Conservation (phyloP, 2,113 vertebrate species). For the Misgurnus anguillicaudatus region DNA sequence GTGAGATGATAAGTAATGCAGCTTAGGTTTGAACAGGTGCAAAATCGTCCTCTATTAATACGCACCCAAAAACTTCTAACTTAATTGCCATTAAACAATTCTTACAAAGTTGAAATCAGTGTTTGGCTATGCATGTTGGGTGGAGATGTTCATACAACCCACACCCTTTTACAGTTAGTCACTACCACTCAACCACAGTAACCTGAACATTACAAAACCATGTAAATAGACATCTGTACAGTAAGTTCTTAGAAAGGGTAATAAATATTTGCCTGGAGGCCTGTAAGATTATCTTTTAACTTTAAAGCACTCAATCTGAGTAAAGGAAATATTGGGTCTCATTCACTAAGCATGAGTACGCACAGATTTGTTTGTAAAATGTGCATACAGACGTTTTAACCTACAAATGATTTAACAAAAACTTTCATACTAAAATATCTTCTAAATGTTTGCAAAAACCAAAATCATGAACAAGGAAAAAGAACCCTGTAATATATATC, state of each 20-base stretch:
- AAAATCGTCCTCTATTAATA: too few relatives aligned
- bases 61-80: neutral
- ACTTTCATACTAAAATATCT: too few relatives aligned
- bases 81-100: neutral
- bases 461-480: too few relatives aligned
- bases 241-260: neutral
- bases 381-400: too few relatives aligned
- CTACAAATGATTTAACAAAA: too few relatives aligned
- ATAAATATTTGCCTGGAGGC: conserved; percentile 26
- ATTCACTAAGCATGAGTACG: neutral
- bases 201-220: conserved; percentile 4
- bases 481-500: too few relatives aligned
- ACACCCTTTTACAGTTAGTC: conserved; percentile 33
- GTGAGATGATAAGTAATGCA: neutral
- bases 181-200: neutral
- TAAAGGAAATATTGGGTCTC: neutral
- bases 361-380: too few relatives aligned
- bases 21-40: too few relatives aligned
- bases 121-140: conserved; percentile 23
- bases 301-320: conserved; percentile 10
- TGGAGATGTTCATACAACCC: conserved; percentile 41
- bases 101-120: neutral
- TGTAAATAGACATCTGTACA: conserved; percentile 19
- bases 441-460: too few relatives aligned
- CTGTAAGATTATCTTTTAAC: conserved; percentile 46